Percentiles rank a stretch among this genome's conserved stretches.
Conservation (phyloP, 2,113 vertebrate genomes). For the Pygoscelis antarcticus region DNA sequence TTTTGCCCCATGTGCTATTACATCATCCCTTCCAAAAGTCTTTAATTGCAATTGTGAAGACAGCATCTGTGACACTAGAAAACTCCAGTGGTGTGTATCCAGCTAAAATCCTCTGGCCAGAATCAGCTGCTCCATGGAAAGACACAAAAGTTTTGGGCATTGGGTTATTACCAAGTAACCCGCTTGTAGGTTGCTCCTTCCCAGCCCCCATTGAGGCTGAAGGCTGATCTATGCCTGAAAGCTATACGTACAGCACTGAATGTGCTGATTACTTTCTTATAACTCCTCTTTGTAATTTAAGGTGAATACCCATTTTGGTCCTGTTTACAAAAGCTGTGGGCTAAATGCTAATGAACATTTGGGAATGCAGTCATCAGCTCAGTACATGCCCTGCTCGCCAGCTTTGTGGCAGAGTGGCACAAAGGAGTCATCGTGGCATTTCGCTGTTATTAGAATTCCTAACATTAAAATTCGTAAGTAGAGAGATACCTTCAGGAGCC, state of each 20-base stretch:
- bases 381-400: accelerated
- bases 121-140: neutral
- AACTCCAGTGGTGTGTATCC: neutral
- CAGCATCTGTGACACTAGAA: neutral
- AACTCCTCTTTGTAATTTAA: neutral
- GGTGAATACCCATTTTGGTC: neutral
- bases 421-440: neutral
- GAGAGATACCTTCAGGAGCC: neutral
- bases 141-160: neutral
- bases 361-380: neutral
- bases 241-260: neutral
- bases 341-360: neutral
- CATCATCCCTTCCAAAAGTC: neutral
- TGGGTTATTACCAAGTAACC: neutral
- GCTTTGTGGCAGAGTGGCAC: neutral
- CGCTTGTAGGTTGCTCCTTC: neutral
- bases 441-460: neutral
- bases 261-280: neutral
- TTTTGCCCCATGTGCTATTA: neutral
- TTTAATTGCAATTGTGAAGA: neutral
- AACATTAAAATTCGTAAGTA: neutral
- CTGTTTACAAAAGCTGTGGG: neutral
- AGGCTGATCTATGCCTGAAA: neutral
- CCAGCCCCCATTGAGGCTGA: neutral
- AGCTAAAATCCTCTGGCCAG: neutral